A percentile compares a stretch with the other conserved stretches of the same genome.
These are phyloP conservation scores for Penaeus chinensis DNA, from an alignment of 1,140 invertebrate species.

Conservation along the genomic window DNA sequence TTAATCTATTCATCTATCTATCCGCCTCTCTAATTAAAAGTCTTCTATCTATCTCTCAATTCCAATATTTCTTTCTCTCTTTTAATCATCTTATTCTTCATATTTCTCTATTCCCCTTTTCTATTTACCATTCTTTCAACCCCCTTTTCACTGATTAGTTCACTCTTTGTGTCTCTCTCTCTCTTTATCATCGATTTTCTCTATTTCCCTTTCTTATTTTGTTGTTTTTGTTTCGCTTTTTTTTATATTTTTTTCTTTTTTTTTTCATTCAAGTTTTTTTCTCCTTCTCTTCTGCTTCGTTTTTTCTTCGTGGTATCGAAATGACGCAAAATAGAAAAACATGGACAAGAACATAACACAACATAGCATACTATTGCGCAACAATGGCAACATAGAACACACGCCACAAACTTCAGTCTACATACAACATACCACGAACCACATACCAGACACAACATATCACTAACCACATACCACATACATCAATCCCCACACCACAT, in stretches of 20 bases:
- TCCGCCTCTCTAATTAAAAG: too few species aligned
- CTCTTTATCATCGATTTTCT: not conserved
- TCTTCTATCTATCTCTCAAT: not conserved
- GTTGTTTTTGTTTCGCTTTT: not conserved
- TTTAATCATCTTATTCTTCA: not conserved
- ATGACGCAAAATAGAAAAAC: too few species aligned
- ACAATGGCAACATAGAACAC: too few species aligned
- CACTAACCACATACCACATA: too few species aligned
- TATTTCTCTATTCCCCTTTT: not conserved
- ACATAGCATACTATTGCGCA: too few species aligned
- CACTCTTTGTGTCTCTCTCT: too few species aligned
- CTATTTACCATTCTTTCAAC: not conserved
- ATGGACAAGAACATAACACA: too few species aligned
- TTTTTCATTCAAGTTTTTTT: not conserved
- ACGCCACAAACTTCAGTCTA: too few species aligned
- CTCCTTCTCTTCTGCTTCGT: not conserved
- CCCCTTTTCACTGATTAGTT: not conserved
- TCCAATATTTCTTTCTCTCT: constrained; percentile 7
- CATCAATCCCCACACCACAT: too few species aligned
- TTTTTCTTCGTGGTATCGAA: not conserved
- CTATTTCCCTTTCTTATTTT: not conserved
- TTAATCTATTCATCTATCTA: too few species aligned
- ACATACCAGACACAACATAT: too few species aligned
- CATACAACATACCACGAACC: too few species aligned
- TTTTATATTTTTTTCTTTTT: not conserved